Conservation (phyloP, 2,888 invertebrate genomes). For the Anticlea derivata region DNA sequence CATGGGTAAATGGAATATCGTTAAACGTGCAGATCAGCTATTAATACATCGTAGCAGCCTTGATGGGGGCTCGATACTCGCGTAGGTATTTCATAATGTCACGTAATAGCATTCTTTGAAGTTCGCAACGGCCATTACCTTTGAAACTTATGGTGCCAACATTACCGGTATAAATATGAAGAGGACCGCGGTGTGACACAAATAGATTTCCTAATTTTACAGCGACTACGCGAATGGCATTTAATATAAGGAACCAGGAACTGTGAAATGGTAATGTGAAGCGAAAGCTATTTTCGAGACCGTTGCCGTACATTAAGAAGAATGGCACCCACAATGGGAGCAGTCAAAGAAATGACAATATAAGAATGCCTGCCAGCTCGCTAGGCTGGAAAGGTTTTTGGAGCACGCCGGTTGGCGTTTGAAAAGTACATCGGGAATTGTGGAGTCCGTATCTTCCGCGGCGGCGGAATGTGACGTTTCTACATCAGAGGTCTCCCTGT, state of each 20-base stretch:
- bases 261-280: constrained; percentile 40
- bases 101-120: constrained; percentile 46
- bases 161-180: constrained; percentile 33
- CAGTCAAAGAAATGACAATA: constrained; percentile 47
- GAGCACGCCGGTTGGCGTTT: constrained; percentile 43
- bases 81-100: constrained; percentile 43
- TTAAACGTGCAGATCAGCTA: constrained; percentile 41
- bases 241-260: constrained; percentile 33
- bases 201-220: constrained; percentile 34
- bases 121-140: constrained; percentile 48
- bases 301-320: constrained; percentile 42
- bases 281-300: constrained; percentile 40
- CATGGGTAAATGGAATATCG: constrained; percentile 47
- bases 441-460: constrained; percentile 37
- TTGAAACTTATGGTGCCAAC: constrained; percentile 45
- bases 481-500: constrained; percentile 40
- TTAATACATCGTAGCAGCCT: constrained; percentile 38
- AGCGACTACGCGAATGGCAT: constrained; percentile 26
- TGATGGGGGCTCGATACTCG: constrained; percentile 29
- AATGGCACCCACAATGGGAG: constrained; percentile 40
- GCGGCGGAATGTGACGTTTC: constrained; percentile 40
- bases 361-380: constrained; percentile 41
- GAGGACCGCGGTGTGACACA: constrained; percentile 21
- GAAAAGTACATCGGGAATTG: constrained; percentile 48
- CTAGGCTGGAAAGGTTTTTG: constrained; percentile 43